These are phyloP conservation scores for Habrosyne pyritoides DNA, from an alignment of 2,888 invertebrate species.

Conservation along the genomic window DNA sequence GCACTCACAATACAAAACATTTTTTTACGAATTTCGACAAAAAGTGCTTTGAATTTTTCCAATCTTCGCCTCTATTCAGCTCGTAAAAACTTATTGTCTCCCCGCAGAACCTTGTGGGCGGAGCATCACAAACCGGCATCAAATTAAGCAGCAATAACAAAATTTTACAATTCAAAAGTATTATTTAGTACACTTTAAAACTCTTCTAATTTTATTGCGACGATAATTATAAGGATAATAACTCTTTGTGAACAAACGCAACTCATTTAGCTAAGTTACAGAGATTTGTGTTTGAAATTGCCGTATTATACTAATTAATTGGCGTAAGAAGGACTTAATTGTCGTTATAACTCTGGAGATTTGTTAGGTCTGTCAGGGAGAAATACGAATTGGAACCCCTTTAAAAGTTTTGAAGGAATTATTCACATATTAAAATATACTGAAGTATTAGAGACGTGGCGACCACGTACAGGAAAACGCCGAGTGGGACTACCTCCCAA, in stretches of 20 bases:
- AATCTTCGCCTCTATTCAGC: constrained; percentile 80
- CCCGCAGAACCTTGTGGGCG: constrained; percentile 58
- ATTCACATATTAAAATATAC: too few species aligned
- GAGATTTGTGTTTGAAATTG: constrained; percentile 77
- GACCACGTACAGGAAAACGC: too few species aligned
- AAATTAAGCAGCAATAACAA: constrained; percentile 53
- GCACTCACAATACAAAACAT: constrained; percentile 82
- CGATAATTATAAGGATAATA: constrained; percentile 72
- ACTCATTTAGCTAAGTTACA: constrained; percentile 70
- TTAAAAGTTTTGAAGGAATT: too few species aligned
- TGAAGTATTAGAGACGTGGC: too few species aligned
- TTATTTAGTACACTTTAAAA: constrained; percentile 60
- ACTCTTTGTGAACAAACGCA: constrained; percentile 77
- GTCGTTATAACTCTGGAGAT: constrained; percentile 65
- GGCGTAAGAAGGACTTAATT: constrained; percentile 72
- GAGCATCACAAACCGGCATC: constrained; percentile 38
- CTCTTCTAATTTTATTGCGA: constrained; percentile 69
- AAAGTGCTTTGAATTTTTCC: constrained; percentile 81
- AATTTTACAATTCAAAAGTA: constrained; percentile 53
- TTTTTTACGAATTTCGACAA: constrained; percentile 80
- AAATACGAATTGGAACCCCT: too few species aligned
- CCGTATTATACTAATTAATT: constrained; percentile 82
- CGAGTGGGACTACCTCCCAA: too few species aligned
- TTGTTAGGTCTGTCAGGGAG: constrained; percentile 49
- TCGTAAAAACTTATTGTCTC: constrained; percentile 76